Conservation (phyloP, 2,797 vertebrate genomes). For the Columba guinea region DNA sequence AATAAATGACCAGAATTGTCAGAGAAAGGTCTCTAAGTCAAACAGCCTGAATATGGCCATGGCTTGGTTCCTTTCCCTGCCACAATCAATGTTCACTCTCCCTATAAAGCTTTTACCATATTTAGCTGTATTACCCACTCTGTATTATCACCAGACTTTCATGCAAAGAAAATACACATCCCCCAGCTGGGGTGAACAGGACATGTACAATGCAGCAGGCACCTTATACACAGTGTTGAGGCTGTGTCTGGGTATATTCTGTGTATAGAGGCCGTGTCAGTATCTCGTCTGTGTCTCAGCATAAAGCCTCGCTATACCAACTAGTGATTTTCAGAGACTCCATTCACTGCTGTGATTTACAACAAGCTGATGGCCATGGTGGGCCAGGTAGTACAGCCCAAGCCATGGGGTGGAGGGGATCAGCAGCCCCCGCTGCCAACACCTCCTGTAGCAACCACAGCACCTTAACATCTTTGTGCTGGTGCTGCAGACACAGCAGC, state of each 20-base stretch:
- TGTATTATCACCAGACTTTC: neutral
- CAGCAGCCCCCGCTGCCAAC: neutral
- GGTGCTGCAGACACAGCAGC: neutral
- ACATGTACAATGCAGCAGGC: neutral
- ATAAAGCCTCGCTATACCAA: neutral
- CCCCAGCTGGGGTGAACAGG: neutral
- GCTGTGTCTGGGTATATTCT: neutral
- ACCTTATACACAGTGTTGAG: neutral
- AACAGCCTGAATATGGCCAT: neutral
- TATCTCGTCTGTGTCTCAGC: neutral
- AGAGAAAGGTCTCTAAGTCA: neutral
- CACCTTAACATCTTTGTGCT: neutral
- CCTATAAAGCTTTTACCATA: neutral
- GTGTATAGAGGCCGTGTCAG: neutral
- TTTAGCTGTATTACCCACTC: neutral
- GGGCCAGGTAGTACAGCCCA: neutral
- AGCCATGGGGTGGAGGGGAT: rapidly evolving
- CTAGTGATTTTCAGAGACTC: neutral
- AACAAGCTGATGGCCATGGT: rapidly evolving
- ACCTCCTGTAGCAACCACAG: neutral
- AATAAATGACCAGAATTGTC: neutral
- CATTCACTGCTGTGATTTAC: neutral
- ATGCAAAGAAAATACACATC: neutral
- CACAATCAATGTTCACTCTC: neutral
- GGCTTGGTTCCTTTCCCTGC: neutral